These are phyloP conservation scores for Drosophila santomea DNA, from an alignment of 1,140 invertebrate species.

Conservation along the genomic window DNA sequence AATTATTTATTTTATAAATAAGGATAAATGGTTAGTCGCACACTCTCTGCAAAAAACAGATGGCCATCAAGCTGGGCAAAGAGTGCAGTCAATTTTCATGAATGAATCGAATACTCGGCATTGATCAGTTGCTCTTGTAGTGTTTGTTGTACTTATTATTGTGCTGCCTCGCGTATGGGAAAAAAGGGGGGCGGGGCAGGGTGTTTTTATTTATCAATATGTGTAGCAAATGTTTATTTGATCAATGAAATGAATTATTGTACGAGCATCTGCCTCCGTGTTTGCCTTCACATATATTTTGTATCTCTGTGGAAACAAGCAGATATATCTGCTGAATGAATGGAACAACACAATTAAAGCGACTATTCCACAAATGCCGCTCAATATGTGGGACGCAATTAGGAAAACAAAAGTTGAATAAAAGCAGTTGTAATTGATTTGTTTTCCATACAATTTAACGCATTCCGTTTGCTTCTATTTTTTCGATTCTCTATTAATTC, in stretches of 20 bases:
- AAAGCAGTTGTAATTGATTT: conserved; percentile 71
- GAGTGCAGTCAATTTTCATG: conserved; percentile 82
- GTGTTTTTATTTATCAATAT: conserved; percentile 81
- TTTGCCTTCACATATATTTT: conserved; percentile 6
- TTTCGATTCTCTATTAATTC: conserved; percentile 12
- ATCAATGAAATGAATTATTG: conserved; percentile 83
- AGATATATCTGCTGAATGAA: conserved; percentile 53
- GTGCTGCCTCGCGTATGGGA: conserved; percentile 45
- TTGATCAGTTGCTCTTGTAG: conserved; percentile 43
- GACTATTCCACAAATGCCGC: conserved; percentile 46
- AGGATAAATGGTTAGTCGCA: conserved; percentile 13
- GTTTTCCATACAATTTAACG: conserved; percentile 77
- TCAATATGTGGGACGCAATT: conserved; percentile 35
- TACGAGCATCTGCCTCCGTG: conserved; percentile 39
- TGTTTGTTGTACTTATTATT: conserved; percentile 15
- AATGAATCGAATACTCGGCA: conserved; percentile 69
- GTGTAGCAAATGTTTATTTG: conserved; percentile 81
- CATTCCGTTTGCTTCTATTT: conserved; percentile 15
- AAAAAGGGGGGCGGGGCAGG: conserved; percentile 3
- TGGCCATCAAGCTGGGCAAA: conserved; percentile 45
- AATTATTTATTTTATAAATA: not conserved
- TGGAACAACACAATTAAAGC: conserved; percentile 47
- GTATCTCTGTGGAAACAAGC: conserved; percentile 49
- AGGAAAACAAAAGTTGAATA: conserved; percentile 6
- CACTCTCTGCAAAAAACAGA: conserved; percentile 36